These are phyloP conservation scores for Aphis gossypii DNA, from an alignment of 1,140 invertebrate genomes.

Conservation along the genomic window DNA sequence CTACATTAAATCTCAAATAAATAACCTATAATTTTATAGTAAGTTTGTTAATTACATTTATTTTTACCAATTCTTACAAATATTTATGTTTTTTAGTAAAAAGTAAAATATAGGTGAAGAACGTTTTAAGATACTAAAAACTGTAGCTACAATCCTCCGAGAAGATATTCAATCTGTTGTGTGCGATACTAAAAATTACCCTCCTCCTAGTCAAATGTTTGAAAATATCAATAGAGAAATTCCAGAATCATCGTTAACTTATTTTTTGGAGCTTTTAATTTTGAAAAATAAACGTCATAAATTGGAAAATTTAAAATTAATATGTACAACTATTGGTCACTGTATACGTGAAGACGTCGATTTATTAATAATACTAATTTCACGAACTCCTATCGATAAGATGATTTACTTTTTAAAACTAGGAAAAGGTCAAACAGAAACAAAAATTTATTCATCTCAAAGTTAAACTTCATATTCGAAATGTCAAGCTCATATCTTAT, in stretches of 20 bases:
- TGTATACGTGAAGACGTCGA: background rate
- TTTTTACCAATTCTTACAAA: too few species aligned
- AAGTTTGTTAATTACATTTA: too few species aligned
- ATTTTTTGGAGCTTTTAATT: background rate
- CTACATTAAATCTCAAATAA: too few species aligned
- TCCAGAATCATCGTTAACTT: background rate
- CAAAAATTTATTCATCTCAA: slow-evolving; percentile 22
- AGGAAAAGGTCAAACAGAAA: slow-evolving; percentile 33
- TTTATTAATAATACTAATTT: slow-evolving; percentile 24
- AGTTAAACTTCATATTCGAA: background rate
- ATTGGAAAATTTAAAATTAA: background rate
- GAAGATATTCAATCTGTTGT: background rate
- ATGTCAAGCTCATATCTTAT: slow-evolving; percentile 15
- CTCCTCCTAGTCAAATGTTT: background rate
- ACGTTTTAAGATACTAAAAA: background rate
- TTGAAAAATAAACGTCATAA: background rate
- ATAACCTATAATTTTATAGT: too few species aligned
- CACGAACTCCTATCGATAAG: background rate
- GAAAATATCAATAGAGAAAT: background rate
- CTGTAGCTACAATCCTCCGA: background rate
- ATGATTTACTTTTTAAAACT: slow-evolving; percentile 33
- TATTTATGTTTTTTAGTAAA: too few species aligned
- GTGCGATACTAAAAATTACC: background rate
- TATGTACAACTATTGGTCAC: background rate
- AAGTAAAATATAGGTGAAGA: background rate